Conservation (phyloP, 2,888 invertebrate genomes). For the Rotaria socialis region DNA sequence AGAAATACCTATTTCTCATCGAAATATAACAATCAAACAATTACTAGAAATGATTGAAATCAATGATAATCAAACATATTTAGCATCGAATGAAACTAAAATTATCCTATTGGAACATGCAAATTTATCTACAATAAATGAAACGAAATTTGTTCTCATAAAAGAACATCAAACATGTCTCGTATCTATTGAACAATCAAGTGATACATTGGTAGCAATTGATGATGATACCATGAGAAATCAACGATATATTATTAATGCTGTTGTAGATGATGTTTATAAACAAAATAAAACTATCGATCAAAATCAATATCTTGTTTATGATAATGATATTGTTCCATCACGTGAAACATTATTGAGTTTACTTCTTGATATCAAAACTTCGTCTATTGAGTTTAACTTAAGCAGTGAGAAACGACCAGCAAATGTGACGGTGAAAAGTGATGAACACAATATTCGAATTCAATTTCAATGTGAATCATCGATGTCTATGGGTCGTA, state of each 20-base stretch:
- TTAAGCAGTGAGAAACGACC: not conserved
- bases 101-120: not conserved
- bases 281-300: slow-evolving; percentile 20
- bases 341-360: not conserved
- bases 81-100: not conserved
- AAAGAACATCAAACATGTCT: slow-evolving; percentile 15
- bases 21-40: not conserved
- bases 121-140: not conserved
- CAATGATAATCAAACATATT: not conserved
- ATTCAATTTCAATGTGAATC: not conserved
- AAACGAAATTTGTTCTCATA: not conserved
- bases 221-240: not conserved
- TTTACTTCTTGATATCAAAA: not conserved
- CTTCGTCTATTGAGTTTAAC: not conserved
- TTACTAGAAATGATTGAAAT: not conserved
- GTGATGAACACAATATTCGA: not conserved
- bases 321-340: not conserved
- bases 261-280: not conserved
- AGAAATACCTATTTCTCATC: not conserved
- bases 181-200: not conserved
- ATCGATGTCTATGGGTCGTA: not conserved
- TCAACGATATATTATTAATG: not conserved
- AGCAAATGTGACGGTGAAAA: not conserved
- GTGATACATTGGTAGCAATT: too few relatives aligned
- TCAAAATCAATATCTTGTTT: not conserved